Base-by-base conservation (phyloP, 2,888 invertebrate genomes). In the Pseudococcus jackbeardsleyi region DNA sequence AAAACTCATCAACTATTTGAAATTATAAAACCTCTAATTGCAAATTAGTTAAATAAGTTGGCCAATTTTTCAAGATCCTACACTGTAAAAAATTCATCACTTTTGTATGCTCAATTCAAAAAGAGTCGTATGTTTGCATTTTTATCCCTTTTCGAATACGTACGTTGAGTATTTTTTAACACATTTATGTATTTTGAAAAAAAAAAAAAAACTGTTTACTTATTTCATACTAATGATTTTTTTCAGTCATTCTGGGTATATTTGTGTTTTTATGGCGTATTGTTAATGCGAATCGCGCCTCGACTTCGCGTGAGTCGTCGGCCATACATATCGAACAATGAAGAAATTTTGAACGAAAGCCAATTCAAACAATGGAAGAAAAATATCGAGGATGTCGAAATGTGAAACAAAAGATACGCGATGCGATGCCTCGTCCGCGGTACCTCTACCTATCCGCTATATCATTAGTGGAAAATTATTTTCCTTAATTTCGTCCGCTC, bases 81-180 rank as follows among this genome's bases (percentile, higher is more conserved):
- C 33, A 72, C 72, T 39, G 72, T 72, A 33, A 68, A 26, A 26
- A 72, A 72, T 39, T 72, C 12, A 72, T 33, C 39, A 72, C 72
- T 72, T 72, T 72, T 72, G 72, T 72, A 72, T 39, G 72, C 72
- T 72, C 39, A 72, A 72, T 72, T 72, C 26, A 72, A 72, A 17
- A 72, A 39, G 33, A 72, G 72, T 72, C 72, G 22, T 64, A 22
- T 72, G 72, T 72, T 26, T 72, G 72, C 72, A 72, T 72, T 72
- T 72, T 64, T 72, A 39, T 72, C 72, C 39, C 72, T 72, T 72
- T 72, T 72, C 26, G 39, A 17, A 33, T 33, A 39, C 39, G 72
- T 72, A 64, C 19, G 22, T 64, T 42, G 7, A 64, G 19, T 64
- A 19, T 68, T 72, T 72, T 39, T 72, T 72, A 72, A 72, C 39